These are phyloP conservation scores for Lontra canadensis DNA, from an alignment of 2,113 vertebrate genomes.

Conservation along the genomic window DNA sequence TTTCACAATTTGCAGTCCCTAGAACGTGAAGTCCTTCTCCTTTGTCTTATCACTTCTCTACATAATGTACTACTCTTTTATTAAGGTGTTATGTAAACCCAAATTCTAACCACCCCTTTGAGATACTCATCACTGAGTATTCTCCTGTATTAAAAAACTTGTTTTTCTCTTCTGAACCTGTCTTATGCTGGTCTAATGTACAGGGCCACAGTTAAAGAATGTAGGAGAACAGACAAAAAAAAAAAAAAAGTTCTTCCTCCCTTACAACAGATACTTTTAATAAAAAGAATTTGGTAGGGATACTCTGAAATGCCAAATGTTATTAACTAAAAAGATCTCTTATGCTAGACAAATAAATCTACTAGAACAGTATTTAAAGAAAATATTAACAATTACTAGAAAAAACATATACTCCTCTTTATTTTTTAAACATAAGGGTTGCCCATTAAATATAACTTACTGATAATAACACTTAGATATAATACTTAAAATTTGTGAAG, in stretches of 20 bases:
- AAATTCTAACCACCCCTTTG: not conserved
- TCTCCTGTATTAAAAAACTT: not conserved
- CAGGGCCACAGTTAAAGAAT: not conserved
- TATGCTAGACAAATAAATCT: not conserved
- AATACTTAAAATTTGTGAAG: not conserved
- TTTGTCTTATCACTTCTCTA: not conserved
- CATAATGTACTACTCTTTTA: not conserved
- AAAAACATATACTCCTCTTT: not conserved
- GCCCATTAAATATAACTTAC: not conserved
- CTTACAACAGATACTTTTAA: not conserved
- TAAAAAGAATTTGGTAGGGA: not conserved
- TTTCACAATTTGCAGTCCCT: not conserved
- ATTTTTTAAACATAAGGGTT: not conserved
- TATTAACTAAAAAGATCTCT: not conserved
- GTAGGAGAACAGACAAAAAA: not conserved
- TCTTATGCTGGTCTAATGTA: not conserved
- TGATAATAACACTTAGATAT: not conserved
- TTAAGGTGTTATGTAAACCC: not conserved
- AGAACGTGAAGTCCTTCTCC: not conserved
- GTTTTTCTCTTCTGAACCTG: not conserved
- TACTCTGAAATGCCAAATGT: slow-evolving; percentile 2
- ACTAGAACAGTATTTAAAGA: not conserved
- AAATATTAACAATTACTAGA: not conserved
- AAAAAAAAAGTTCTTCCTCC: not conserved
- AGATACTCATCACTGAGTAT: not conserved